Evolutionary conservation across 2,113 vertebrate species (phyloP), one percentile per base, ranked within the genome.

Genomic region (Tichodroma muraria): DNA sequence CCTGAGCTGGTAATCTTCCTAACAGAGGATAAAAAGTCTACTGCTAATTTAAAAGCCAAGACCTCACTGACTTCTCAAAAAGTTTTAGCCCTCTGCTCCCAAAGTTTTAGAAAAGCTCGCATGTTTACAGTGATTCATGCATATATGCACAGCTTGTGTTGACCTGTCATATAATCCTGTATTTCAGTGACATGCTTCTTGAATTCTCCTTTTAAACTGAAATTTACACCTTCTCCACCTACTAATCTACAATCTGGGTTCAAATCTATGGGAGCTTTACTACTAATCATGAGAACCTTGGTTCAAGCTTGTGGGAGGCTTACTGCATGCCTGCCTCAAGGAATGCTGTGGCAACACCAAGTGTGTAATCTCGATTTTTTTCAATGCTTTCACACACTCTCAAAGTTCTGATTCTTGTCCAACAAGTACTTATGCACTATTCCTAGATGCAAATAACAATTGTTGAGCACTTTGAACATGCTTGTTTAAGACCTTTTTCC

Each of bases 401-500:
- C 49, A 57, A 83, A 93, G 65, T 50, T 81, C 65, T 68, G 53
- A 56, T 81, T 90, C 80, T 71, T 94, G 77, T 85, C 31, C 65
- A 81, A 81, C 60, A 84, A 69, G 73, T 79, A 80, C 92, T 94
- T 93, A 44, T 14, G 45, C 61, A 60, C 35, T 81, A 76, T 92
- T 78, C 73, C 69, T 89, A 84, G 69, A 79, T 79, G 69, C 44
- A 94, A 89, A 84, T 66, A 59, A 70, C 54, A 52, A 52, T 80
- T 92, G 89, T 70, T 88, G 50, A 93, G 45, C 71, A 59, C 79
- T 93, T 92, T 70, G 66, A 93, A 69, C 35, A 22, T 50, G 37
- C 49, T 85, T 88, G n/a, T 87, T 93, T 79, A 88, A 87, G 71
- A n/a, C 45, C 72, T 85, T 90, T 94, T 93, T 22, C 76, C 72